Evolutionary conservation across 2,888 invertebrate genomes (phyloP).

Genomic region (Nomada hirtipes): DNA sequence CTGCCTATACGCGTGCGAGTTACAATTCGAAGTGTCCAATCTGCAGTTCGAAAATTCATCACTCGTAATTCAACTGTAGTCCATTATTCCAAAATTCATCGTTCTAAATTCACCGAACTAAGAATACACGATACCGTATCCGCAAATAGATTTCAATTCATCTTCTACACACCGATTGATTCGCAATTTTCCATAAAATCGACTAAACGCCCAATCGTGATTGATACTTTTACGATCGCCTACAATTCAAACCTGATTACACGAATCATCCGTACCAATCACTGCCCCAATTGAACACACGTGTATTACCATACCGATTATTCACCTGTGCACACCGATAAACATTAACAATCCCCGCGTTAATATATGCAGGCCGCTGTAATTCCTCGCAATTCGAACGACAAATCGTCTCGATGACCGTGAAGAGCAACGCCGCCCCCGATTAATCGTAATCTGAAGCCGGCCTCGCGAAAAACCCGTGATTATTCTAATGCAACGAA

Average conservation of each 20-base stretch:
- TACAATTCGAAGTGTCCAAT: too few species aligned
- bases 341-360: conserved; percentile 43
- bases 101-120: too few species aligned
- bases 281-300: conserved; percentile 24
- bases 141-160: too few species aligned
- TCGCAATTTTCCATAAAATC: too few species aligned
- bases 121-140: too few species aligned
- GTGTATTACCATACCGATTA: conserved; percentile 36
- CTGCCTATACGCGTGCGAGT: too few species aligned
- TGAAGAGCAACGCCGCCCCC: background rate
- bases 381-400: conserved; percentile 10
- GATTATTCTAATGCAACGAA: conserved; percentile 50
- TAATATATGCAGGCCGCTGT: background rate
- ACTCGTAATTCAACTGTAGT: too few species aligned
- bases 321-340: conserved; percentile 39
- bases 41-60: too few species aligned
- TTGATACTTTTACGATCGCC: background rate
- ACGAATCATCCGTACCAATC: conserved; percentile 8
- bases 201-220: too few species aligned
- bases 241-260: conserved; percentile 12
- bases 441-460: background rate
- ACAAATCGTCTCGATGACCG: background rate
- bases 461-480: conserved; percentile 10
- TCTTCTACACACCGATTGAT: too few species aligned
- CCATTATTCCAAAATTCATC: too few species aligned